Evolutionary conservation across 1,140 invertebrate species (phyloP).

Genomic region (Megalonaias nervosa): DNA sequence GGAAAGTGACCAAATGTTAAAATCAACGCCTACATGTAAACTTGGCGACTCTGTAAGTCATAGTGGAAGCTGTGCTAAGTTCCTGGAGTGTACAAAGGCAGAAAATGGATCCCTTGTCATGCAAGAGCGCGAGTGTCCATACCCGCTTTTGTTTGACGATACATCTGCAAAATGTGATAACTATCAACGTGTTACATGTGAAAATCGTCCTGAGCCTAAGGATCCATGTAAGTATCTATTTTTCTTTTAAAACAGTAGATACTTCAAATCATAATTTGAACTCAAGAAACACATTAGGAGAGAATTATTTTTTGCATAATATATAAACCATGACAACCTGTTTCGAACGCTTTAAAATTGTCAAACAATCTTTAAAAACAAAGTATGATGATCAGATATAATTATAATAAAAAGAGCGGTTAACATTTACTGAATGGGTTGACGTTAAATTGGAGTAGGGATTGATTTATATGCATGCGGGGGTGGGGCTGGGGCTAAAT

Average conservation of each 20-base stretch:
- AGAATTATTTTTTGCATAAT: too few species aligned
- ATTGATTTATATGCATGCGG: too few species aligned
- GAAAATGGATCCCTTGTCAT: conserved; percentile 14
- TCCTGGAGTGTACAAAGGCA: conserved; percentile 7
- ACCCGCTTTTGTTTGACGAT: conserved; percentile 15
- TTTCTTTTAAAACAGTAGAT: too few species aligned
- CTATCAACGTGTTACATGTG: conserved; percentile 17
- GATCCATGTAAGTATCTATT: conserved; percentile 23
- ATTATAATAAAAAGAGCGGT: too few species aligned
- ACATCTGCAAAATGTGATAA: conserved; percentile 28
- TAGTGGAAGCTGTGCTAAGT: conserved; percentile 21
- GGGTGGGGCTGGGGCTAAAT: too few species aligned
- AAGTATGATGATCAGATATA: not conserved
- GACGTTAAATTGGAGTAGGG: too few species aligned
- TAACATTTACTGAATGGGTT: too few species aligned
- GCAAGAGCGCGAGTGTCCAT: conserved; percentile 12
- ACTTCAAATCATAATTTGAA: too few species aligned
- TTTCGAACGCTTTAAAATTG: not conserved
- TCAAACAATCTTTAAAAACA: not conserved
- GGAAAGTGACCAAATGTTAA: too few species aligned
- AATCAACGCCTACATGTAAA: conserved; percentile 2
- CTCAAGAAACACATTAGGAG: too few species aligned
- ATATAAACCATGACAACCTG: not conserved
- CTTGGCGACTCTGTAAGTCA: conserved; percentile 8
- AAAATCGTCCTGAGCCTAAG: conserved; percentile 11